Percentiles rank a stretch among this genome's conserved stretches.
Evolutionary conservation across 2,888 invertebrate genomes (phyloP).

Genomic region (Lasioglossum oenotherae): DNA sequence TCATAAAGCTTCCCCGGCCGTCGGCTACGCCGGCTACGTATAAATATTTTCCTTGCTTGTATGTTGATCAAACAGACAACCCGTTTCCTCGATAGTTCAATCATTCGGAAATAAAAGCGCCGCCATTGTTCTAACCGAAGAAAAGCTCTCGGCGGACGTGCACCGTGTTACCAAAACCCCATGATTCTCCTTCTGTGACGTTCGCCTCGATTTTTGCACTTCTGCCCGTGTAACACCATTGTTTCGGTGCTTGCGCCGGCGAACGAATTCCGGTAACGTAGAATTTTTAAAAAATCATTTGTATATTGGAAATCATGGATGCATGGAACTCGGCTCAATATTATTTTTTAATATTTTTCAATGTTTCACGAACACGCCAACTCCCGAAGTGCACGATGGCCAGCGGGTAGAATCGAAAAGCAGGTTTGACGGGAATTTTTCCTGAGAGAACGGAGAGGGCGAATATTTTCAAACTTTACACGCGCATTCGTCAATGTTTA

Average conservation of each 20-base stretch:
- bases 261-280: background rate
- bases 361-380: background rate
- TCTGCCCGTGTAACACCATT: background rate
- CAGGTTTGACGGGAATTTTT: background rate
- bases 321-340: background rate
- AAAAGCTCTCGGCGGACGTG: background rate
- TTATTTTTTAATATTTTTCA: background rate
- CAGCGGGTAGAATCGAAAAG: background rate
- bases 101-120: conserved; percentile 10
- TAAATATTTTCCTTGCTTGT: conserved; percentile 30
- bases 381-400: background rate
- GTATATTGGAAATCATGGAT: background rate
- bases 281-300: background rate
- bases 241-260: background rate
- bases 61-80: conserved; percentile 1
- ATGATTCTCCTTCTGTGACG: background rate
- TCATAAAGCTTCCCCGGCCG: conserved; percentile 5
- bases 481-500: background rate
- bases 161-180: background rate
- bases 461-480: background rate
- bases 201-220: background rate
- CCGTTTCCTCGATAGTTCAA: conserved; percentile 5
- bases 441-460: background rate
- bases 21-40: background rate
- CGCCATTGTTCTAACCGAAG: background rate